These are phyloP conservation scores for Kryphioiulus occultus DNA, from an alignment of 2,888 invertebrate species.

Conservation along the genomic window DNA sequence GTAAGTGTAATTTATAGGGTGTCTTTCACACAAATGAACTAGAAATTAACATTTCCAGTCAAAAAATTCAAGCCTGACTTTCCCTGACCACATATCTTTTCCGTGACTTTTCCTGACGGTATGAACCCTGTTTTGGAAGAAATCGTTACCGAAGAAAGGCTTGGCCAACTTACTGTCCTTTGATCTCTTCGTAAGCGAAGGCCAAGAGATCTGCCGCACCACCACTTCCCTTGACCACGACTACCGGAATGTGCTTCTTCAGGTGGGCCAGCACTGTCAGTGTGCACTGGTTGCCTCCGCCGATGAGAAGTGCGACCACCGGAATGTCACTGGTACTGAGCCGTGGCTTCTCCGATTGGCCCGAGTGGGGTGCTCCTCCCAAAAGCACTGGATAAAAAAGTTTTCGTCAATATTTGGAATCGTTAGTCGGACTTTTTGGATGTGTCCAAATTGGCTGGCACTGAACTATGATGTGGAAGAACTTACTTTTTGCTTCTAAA, in stretches of 20 bases:
- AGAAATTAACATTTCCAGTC: too few relatives aligned
- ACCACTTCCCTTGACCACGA: conserved; percentile 62
- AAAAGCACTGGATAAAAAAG: not conserved
- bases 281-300: conserved; percentile 61
- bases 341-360: conserved; percentile 51
- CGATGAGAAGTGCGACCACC: conserved; percentile 62
- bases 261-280: conserved; percentile 61
- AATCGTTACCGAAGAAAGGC: not conserved
- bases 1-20: too few relatives aligned
- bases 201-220: conserved; percentile 62
- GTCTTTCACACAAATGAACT: too few relatives aligned
- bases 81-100: too few relatives aligned
- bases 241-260: conserved; percentile 61
- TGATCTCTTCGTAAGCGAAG: conserved; percentile 61
- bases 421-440: not conserved
- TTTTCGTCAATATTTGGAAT: not conserved
- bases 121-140: too few relatives aligned
- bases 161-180: conserved; percentile 57
- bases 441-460: not conserved
- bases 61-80: too few relatives aligned
- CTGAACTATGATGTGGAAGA: too few relatives aligned
- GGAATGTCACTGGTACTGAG: conserved; percentile 58
- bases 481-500: too few relatives aligned
- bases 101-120: too few relatives aligned
- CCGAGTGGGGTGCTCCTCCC: not conserved